phyloP scores from a whole-genome alignment of 2,113 vertebrate species.

The Erpornis zantholeuca region DNA sequence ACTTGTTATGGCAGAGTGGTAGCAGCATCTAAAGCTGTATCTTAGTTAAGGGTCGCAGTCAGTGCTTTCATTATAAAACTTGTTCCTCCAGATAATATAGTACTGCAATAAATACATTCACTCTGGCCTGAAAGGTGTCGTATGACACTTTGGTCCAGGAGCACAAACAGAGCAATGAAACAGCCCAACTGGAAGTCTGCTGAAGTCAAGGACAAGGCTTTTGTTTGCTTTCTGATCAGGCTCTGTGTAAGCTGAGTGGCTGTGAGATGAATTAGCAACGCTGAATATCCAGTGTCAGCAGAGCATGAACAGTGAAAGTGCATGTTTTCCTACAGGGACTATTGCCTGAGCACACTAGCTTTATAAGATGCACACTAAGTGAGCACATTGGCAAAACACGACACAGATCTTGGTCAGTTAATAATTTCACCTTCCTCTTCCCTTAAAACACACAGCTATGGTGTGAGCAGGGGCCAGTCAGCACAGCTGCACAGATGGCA shows the following conservation, averaged over 20 bases:
- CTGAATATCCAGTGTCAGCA: background rate
- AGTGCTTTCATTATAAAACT: background rate
- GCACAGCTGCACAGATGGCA: background rate
- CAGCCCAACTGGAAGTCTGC: background rate
- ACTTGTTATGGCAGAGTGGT: background rate
- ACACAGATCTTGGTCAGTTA: background rate
- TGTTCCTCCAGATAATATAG: background rate
- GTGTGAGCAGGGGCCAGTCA: background rate
- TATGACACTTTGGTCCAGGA: background rate
- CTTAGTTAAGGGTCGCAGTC: constrained; percentile 20
- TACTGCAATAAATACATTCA: background rate
- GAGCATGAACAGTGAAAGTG: background rate
- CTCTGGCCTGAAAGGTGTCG: background rate
- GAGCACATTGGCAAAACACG: background rate
- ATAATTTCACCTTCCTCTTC: background rate
- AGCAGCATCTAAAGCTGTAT: background rate
- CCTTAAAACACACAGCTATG: background rate
- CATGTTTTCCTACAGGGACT: background rate
- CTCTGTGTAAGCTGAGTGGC: background rate
- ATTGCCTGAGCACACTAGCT: background rate
- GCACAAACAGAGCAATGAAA: background rate
- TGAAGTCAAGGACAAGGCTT: background rate
- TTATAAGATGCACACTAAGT: background rate
- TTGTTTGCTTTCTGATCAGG: constrained; percentile 3
- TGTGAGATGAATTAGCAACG: background rate